Evolutionary conservation across 2,797 vertebrate species (phyloP), one percentile per base, ranked within the genome.

Genomic region (Fringilla coelebs): DNA sequence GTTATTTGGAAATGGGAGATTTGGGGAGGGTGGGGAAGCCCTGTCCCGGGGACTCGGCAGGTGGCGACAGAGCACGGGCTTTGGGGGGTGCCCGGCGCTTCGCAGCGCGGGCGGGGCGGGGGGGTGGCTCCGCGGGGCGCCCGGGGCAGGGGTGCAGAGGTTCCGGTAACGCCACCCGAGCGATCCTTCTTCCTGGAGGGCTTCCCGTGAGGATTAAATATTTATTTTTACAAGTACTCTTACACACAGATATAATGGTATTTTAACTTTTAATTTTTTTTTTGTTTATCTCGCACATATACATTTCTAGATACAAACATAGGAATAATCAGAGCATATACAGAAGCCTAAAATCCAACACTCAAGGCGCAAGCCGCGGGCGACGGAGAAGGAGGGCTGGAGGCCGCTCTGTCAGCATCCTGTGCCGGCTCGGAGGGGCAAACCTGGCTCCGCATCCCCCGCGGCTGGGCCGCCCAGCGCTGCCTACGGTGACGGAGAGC

Each of bases 11-110:
- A 49, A 19, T 6, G 62, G 36, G 19, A 68, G 15, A 11, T 32
- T 75, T 49, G 7, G 43, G 57, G 29, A 46, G 51, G 45, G 29
- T 34, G 38, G 19, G 12, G 43, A 31, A 58, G 24, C 10, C 67
- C 7, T 9, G 5, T 66, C 18, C 20, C 16, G 3, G 46, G 29
- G 54, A 32, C 38, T 61, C 98, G 97, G 96, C 96, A 98, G 98
- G 88, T 97, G 98, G 95, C 96, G 96, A 96, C 94, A 98, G 95
- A 98, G 97, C 96, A 96, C 97, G 73, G 86, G 70, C 75, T 95
- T 97, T 97, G 63, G 8, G 55, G 74, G 25, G 31, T 9, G 76
- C 76, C 26, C 45, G 36, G 48, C 21, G 26, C 60, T 34, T 68
- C 40, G 7, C 43, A 3, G 26, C 2, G 10, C 22, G 38, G 22